These are phyloP conservation scores for Muscicapa striata DNA, from an alignment of 2,797 vertebrate species.

Conservation along the genomic window DNA sequence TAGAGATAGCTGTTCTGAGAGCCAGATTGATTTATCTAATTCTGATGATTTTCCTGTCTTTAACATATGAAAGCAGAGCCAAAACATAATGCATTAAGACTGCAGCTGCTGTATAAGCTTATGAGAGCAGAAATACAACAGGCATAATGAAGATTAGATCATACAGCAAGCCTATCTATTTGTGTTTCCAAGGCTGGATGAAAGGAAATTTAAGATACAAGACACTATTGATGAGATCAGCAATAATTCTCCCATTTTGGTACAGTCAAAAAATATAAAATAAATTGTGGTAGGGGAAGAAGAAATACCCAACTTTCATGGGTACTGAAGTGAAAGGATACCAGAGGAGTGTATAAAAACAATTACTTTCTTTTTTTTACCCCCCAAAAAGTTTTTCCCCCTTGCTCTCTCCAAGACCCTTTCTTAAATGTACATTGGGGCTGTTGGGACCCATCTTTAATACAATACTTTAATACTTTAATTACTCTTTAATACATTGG, in stretches of 20 bases:
- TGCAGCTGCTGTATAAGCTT: slow-evolving; percentile 46
- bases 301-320: not conserved
- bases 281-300: not conserved
- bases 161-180: not conserved
- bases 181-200: not conserved
- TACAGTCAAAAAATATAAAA: not conserved
- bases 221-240: slow-evolving; percentile 1
- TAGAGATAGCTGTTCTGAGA: slow-evolving; percentile 5
- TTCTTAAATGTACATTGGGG: not conserved
- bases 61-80: slow-evolving; percentile 51
- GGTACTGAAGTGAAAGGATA: not conserved
- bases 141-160: slow-evolving; percentile 14
- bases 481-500: not conserved
- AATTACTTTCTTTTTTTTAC: not conserved
- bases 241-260: not conserved
- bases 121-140: slow-evolving; percentile 36
- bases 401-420: not conserved
- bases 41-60: slow-evolving; percentile 27
- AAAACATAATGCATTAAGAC: slow-evolving; percentile 39
- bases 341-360: not conserved
- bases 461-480: no score
- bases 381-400: accelerated
- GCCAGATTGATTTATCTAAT: slow-evolving; percentile 54
- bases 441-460: not conserved
- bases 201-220: slow-evolving; percentile 7